Base-by-base conservation (phyloP, 2,888 invertebrate species). In the Cephus runcator region DNA sequence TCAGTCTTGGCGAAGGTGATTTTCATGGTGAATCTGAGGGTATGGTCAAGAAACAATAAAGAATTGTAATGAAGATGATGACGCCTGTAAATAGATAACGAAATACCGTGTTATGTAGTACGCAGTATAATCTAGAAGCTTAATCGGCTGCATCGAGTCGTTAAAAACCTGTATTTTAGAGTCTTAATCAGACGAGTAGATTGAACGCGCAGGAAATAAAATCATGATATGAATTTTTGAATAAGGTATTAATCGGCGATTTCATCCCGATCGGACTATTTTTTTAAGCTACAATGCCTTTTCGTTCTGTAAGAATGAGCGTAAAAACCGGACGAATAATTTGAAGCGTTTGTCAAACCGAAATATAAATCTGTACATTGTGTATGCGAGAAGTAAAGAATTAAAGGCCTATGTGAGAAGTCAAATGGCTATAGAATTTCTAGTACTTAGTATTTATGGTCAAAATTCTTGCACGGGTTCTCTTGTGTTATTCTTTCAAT, bases 41-140 rank as follows among this genome's bases (percentile, higher is more conserved):
- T 56, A 56, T 56, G 56, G 56, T 56, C 9, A 69, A 69, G 12
- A 68, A 76, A 76, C 30, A 75, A 75, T 75, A 73, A 69, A 73
- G 56, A 69, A 80, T 31, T 78, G 76, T 80, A 81, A 75, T 77
- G 83, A 83, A 77, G 78, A 79, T 80, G 78, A 79, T 80, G 75
- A 79, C 81, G 78, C 80, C 74, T 84, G 82, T 84, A 84, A 81
- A 84, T 83, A 83, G 80, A 81, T 81, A 80, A 83, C 78, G 75
- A 82, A 81, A 73, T 77, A 79, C 79, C 73, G 75, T 76, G 79
- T 82, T 81, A 78, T 79, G 79, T 79, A 78, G 77, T 74, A 76
- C 80, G 79, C 80, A 82, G 77, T 80, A 79, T 80, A 78, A 76
- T 75, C 12, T 81, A 76, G 74, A 73, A 78, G 73, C 79, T 82